Conservation (phyloP, 2,113 vertebrate genomes). For the Falco punctatus region DNA sequence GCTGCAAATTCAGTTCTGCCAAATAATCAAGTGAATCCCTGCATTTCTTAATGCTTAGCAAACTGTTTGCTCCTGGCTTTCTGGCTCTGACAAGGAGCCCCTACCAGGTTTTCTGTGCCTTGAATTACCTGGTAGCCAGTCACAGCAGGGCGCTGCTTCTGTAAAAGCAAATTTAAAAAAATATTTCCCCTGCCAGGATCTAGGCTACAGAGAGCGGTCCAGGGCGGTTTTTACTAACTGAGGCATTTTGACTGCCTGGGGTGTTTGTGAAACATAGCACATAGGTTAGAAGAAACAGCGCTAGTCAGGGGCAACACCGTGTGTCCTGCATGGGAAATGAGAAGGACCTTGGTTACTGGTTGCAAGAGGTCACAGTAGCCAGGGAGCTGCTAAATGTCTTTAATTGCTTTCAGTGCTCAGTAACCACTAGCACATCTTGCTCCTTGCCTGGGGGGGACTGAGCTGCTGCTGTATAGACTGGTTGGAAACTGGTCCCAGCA, state of each 20-base stretch:
- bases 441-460: neutral
- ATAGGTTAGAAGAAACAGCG: neutral
- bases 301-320: neutral
- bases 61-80: neutral
- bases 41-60: neutral
- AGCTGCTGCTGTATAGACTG: neutral
- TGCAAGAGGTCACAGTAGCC: neutral
- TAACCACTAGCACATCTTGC: neutral
- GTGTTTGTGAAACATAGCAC: neutral
- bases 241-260: neutral
- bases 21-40: neutral
- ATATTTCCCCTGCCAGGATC: neutral
- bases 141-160: neutral
- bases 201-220: neutral
- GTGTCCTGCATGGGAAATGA: neutral
- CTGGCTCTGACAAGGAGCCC: neutral
- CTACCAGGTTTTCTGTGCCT: neutral
- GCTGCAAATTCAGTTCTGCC: conserved; percentile 12
- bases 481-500: neutral
- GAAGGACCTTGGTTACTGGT: neutral
- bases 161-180: neutral
- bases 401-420: neutral
- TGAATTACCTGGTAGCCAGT: neutral
- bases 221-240: neutral
- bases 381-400: neutral